Conservation (phyloP, 2,797 vertebrate genomes). For the Apogon hyalosoma region DNA sequence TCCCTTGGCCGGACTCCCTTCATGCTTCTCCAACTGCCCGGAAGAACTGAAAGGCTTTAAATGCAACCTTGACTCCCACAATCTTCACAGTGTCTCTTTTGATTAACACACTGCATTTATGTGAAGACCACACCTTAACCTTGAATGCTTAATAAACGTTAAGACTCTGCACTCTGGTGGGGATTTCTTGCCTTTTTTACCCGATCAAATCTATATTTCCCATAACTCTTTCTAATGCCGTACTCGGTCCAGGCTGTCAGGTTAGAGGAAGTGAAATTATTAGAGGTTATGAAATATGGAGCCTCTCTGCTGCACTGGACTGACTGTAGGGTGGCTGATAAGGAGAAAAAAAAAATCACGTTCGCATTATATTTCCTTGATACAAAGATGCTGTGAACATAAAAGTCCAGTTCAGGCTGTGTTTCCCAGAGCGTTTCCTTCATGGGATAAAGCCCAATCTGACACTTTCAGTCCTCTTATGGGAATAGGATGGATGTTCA, state of each 20-base stretch:
- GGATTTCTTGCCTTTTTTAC: conserved; percentile 41
- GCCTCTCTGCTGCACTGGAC: conserved; percentile 40
- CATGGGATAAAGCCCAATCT: conserved; percentile 35
- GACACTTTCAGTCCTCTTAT: conserved; percentile 51
- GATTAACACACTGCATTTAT: conserved; percentile 36
- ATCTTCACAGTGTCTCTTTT: conserved; percentile 38
- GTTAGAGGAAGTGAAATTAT: conserved; percentile 55
- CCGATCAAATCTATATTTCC: conserved; percentile 62
- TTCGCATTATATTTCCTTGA: conserved; percentile 42
- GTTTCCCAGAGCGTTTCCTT: conserved; percentile 1
- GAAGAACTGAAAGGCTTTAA: conserved; percentile 25
- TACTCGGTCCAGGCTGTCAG: conserved; percentile 43
- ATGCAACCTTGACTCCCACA: conserved; percentile 44
- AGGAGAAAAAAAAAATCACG: conserved; percentile 17
- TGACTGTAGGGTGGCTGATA: conserved; percentile 47
- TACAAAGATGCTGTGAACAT: conserved; percentile 40
- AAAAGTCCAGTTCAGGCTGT: conserved; percentile 42
- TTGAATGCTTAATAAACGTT: conserved; percentile 46
- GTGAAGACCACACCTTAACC: conserved; percentile 54
- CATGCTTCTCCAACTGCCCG: conserved; percentile 27
- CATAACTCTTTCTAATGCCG: conserved; percentile 37
- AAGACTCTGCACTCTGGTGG: conserved; percentile 18
- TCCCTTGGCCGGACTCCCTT: conserved; percentile 18
- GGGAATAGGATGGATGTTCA: conserved; percentile 64
- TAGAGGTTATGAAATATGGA: conserved; percentile 62